phyloP scores from a whole-genome alignment of 2,113 vertebrate genomes.

The Rhineura floridana region DNA sequence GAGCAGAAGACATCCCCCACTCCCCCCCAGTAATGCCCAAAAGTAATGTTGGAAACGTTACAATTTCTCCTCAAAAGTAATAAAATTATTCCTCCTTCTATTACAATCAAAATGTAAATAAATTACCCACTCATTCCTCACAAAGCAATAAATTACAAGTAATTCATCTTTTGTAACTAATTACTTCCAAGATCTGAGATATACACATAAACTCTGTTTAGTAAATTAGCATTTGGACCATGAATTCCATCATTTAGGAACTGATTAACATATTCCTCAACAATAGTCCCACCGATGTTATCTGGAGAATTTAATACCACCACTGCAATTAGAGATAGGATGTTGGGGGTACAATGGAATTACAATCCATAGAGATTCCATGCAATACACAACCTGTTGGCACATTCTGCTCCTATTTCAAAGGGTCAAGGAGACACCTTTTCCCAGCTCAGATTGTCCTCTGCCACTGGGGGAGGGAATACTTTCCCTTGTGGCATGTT shows the following conservation, averaged over 20 bases:
- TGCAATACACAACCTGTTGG: not conserved
- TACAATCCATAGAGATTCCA: not conserved
- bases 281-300: not conserved
- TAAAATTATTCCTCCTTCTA: too few species aligned
- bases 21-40: too few species aligned
- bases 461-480: not conserved
- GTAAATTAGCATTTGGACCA: not conserved
- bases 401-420: not conserved
- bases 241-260: not conserved
- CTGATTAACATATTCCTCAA: not conserved
- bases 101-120: too few species aligned
- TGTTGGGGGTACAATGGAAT: not conserved
- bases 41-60: too few species aligned
- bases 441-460: not conserved
- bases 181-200: too few species aligned
- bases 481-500: not conserved
- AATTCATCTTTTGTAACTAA: too few species aligned
- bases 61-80: too few species aligned
- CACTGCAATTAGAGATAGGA: not conserved
- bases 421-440: not conserved
- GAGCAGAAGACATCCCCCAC: too few species aligned
- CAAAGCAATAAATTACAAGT: too few species aligned
- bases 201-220: not conserved
- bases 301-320: too few species aligned
- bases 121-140: too few species aligned